Conservation (phyloP, 2,888 invertebrate genomes). For the Aphodius granarius region DNA sequence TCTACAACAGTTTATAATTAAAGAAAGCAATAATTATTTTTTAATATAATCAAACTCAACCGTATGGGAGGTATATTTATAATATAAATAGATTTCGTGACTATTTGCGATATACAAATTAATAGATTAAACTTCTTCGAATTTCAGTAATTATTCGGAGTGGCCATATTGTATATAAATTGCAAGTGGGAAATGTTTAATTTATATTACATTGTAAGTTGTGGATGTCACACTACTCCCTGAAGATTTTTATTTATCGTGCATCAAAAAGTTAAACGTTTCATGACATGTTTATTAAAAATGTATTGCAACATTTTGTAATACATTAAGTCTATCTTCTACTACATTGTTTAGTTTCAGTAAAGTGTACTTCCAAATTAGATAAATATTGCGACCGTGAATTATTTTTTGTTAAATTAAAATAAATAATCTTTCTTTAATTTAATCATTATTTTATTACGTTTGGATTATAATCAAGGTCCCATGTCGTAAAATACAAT, state of each 20-base stretch:
- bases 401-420: too few relatives aligned
- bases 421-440: too few relatives aligned
- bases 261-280: too few relatives aligned
- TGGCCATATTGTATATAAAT: not conserved
- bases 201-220: not conserved
- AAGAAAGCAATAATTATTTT: not conserved
- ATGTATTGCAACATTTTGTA: too few relatives aligned
- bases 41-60: not conserved
- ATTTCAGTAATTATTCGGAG: not conserved
- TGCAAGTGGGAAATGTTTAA: not conserved
- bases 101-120: not conserved
- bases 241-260: not conserved
- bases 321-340: too few relatives aligned
- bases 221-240: not conserved
- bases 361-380: too few relatives aligned
- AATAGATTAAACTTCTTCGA: not conserved
- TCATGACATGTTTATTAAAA: too few relatives aligned
- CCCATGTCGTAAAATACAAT: too few relatives aligned
- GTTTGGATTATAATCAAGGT: too few relatives aligned
- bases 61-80: not conserved
- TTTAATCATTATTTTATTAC: too few relatives aligned
- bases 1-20: not conserved
- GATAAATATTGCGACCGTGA: too few relatives aligned
- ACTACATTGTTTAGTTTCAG: too few relatives aligned
- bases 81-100: not conserved